Evolutionary conservation across 2,113 vertebrate species (phyloP).

Genomic region (Athene noctua): DNA sequence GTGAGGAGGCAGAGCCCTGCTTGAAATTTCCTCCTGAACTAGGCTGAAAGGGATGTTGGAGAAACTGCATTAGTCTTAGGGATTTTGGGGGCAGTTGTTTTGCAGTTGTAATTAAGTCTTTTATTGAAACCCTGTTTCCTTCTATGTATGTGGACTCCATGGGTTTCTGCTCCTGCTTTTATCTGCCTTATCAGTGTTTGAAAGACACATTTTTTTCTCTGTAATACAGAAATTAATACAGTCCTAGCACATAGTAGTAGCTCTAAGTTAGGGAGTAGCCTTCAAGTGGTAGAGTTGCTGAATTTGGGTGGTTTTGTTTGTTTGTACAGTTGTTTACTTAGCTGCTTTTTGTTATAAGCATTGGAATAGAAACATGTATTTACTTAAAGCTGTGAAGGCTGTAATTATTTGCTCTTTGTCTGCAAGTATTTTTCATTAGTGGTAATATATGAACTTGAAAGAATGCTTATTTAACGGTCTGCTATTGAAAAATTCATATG

Average conservation of each 20-base stretch:
- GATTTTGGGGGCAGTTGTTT: background rate
- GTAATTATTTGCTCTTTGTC: background rate
- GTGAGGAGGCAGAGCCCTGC: background rate
- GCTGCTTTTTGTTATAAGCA: background rate
- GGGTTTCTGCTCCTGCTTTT: background rate
- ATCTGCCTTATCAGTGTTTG: background rate
- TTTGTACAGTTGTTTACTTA: background rate
- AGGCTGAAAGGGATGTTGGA: background rate
- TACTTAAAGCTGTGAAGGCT: background rate
- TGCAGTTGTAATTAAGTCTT: background rate
- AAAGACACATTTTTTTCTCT: background rate
- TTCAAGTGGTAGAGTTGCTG: background rate
- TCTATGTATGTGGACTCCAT: background rate
- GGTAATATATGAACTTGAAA: background rate
- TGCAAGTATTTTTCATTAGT: slow-evolving; percentile 16
- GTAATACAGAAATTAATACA: background rate
- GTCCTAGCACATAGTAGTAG: background rate
- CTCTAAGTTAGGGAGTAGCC: background rate
- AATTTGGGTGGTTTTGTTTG: background rate
- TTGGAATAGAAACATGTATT: background rate
- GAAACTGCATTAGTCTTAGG: background rate
- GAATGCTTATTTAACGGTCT: background rate
- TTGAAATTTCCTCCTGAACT: background rate
- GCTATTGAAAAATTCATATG: background rate
- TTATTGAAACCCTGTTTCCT: background rate